These are phyloP conservation scores for Tragelaphus scriptus DNA, from an alignment of 2,113 vertebrate genomes.

Conservation along the genomic window DNA sequence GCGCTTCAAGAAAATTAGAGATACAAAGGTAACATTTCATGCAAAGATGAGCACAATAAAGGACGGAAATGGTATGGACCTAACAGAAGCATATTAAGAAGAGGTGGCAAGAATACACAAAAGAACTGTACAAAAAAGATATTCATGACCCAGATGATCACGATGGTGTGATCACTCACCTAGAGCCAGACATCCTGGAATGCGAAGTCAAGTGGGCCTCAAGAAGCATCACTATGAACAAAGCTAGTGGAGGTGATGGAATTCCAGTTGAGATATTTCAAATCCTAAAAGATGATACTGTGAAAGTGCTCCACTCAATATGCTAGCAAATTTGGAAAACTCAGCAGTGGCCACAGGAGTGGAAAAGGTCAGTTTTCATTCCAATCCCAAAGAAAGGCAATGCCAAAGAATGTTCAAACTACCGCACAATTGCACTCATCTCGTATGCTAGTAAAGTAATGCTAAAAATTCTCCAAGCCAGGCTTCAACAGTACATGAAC, in stretches of 20 bases:
- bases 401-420: background rate
- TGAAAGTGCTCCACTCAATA: background rate
- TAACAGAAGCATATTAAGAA: background rate
- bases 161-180: background rate
- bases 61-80: background rate
- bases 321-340: background rate
- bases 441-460: background rate
- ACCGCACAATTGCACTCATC: background rate
- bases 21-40: background rate
- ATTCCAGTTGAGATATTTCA: background rate
- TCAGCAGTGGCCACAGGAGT: background rate
- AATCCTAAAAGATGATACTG: background rate
- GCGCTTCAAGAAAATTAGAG: background rate
- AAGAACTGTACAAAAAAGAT: background rate
- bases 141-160: background rate
- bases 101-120: background rate
- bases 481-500: background rate
- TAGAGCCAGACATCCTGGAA: background rate
- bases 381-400: background rate
- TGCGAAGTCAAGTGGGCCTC: background rate
- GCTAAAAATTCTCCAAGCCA: background rate
- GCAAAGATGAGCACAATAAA: background rate
- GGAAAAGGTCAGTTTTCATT: background rate
- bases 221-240: background rate
- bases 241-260: background rate